phyloP scores from a whole-genome alignment of 2,888 invertebrate species.

The Ophraella communa region DNA sequence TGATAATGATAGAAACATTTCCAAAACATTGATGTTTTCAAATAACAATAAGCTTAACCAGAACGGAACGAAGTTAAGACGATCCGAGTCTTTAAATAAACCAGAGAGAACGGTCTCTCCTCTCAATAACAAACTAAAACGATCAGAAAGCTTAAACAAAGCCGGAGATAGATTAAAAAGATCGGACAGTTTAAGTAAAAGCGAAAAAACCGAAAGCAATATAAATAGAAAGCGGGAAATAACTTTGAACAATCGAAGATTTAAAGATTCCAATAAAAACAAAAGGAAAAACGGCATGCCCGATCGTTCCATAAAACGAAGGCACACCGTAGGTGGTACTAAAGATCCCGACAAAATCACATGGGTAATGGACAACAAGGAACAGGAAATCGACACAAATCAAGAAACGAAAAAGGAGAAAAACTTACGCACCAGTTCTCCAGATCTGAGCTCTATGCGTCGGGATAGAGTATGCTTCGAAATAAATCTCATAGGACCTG shows the following conservation, averaged over 20 bases:
- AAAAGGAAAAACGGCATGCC: conserved; percentile 81
- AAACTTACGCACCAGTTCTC: conserved; percentile 68
- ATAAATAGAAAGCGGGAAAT: conserved; percentile 74
- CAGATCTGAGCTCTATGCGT: conserved; percentile 63
- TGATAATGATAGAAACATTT: conserved; percentile 55
- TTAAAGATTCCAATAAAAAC: conserved; percentile 67
- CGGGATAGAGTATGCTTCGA: conserved; percentile 61
- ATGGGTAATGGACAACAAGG: conserved; percentile 62
- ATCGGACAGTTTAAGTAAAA: conserved; percentile 72
- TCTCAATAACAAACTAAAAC: conserved; percentile 62
- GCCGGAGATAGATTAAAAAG: conserved; percentile 63
- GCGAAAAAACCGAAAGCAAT: conserved; percentile 80
- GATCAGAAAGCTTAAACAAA: conserved; percentile 69
- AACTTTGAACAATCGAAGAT: conserved; percentile 56
- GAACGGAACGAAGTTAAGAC: conserved; percentile 62
- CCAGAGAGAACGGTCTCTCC: conserved; percentile 61
- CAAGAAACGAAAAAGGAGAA: conserved; percentile 60
- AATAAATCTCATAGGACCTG: conserved; percentile 63
- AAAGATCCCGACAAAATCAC: conserved; percentile 79
- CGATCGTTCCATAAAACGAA: conserved; percentile 83
- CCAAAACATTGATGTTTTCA: conserved; percentile 41
- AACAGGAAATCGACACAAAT: conserved; percentile 60
- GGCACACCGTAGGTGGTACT: conserved; percentile 93
- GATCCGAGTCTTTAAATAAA: conserved; percentile 70
- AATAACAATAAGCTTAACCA: conserved; percentile 44